Evolutionary conservation across 2,113 vertebrate species (phyloP).

Genomic region (Nothocercus julius): DNA sequence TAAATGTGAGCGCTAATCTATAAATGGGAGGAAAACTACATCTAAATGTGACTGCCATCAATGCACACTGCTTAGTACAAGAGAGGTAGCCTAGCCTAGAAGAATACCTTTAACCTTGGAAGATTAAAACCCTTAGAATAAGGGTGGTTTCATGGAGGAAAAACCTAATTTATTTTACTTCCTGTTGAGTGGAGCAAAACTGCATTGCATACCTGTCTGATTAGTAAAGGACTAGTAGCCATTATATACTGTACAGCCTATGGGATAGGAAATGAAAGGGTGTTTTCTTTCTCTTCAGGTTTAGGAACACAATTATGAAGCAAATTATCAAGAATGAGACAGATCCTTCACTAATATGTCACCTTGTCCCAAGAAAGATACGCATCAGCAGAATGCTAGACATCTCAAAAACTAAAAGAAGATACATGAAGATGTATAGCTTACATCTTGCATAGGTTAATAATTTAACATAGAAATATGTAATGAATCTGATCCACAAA

Average conservation of each 20-base stretch:
- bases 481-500: neutral
- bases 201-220: neutral
- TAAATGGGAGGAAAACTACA: neutral
- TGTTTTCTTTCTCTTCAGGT: neutral
- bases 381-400: neutral
- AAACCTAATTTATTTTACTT: neutral
- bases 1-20: neutral
- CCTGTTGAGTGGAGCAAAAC: neutral
- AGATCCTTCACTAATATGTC: neutral
- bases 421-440: neutral
- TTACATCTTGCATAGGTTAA: neutral
- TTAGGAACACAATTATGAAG: neutral
- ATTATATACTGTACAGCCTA: neutral
- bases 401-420: neutral
- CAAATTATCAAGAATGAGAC: neutral
- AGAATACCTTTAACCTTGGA: neutral
- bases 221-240: neutral
- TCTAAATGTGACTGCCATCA: neutral
- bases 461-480: neutral
- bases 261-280: neutral
- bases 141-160: neutral
- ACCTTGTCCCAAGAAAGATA: neutral
- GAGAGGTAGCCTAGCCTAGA: neutral
- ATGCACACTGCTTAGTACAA: neutral
- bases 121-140: neutral